These are phyloP conservation scores for Diachasma alloeum DNA, from an alignment of 1,140 invertebrate species.

Conservation along the genomic window DNA sequence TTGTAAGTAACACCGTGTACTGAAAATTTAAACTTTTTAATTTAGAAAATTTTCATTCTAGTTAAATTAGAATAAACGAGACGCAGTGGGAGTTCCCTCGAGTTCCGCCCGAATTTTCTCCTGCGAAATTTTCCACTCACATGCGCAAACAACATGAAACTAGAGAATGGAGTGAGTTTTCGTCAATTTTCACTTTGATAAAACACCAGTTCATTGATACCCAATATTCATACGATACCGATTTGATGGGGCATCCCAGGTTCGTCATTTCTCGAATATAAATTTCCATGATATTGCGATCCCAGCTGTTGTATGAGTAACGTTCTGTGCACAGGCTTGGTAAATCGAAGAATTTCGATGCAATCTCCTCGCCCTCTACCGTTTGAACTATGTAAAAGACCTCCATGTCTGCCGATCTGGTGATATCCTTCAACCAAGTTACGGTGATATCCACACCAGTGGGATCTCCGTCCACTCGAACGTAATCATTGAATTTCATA, in stretches of 20 bases:
- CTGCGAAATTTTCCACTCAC: too few relatives aligned
- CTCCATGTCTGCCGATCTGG: conserved; percentile 13
- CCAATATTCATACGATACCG: not conserved
- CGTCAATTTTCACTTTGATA: not conserved
- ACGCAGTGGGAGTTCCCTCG: not conserved
- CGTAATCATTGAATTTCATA: conserved; percentile 22
- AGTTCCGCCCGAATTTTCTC: not conserved
- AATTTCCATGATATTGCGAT: conserved; percentile 27
- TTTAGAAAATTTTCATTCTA: too few relatives aligned
- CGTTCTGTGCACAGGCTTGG: not conserved
- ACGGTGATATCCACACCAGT: conserved; percentile 6
- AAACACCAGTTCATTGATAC: not conserved
- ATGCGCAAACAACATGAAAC: too few relatives aligned
- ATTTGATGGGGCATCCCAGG: conserved; percentile 11
- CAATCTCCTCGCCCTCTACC: conserved; percentile 17
- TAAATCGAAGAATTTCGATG: conserved; percentile 16
- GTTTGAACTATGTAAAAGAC: conserved; percentile 23
- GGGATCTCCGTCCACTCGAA: conserved; percentile 23
- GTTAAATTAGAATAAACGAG: too few relatives aligned
- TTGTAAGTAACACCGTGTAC: not conserved
- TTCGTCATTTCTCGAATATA: conserved; percentile 22
- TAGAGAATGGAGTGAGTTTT: too few relatives aligned
- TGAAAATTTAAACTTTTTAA: too few relatives aligned
- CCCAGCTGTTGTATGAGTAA: conserved; percentile 21
- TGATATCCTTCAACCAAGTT: conserved; percentile 19